phyloP scores from a whole-genome alignment of 2,113 vertebrate genomes.

The Todiramphus saurophagus region DNA sequence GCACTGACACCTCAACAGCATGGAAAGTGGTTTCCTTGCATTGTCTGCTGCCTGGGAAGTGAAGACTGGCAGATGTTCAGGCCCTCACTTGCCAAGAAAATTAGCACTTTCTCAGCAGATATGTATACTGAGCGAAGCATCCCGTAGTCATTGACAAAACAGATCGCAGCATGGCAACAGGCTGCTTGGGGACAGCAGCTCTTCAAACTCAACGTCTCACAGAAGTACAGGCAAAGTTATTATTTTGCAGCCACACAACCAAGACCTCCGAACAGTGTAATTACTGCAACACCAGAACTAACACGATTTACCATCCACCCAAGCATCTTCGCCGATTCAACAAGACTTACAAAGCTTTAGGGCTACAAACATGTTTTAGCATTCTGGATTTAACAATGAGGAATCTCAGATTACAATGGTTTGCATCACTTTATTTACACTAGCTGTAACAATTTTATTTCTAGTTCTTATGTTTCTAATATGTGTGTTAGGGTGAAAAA shows the following conservation, averaged over 20 bases:
- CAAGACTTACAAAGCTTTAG: background rate
- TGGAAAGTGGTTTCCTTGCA: background rate
- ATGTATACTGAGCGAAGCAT: conserved; percentile 1
- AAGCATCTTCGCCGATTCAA: accelerated
- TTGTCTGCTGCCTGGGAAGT: conserved; percentile 2
- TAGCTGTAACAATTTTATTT: background rate
- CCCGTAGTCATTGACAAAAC: conserved; percentile 15
- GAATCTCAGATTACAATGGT: background rate
- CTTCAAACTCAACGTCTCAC: background rate
- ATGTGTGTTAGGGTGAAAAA: background rate
- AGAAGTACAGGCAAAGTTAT: background rate
- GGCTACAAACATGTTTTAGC: accelerated
- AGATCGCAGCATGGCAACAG: background rate
- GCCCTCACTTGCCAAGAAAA: conserved; percentile 48
- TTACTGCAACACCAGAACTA: background rate
- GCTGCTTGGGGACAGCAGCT: background rate
- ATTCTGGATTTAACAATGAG: background rate
- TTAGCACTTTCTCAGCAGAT: conserved; percentile 30
- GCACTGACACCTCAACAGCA: background rate
- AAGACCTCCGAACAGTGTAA: background rate
- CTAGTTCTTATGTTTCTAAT: no score
- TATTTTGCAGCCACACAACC: background rate
- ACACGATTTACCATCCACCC: background rate
- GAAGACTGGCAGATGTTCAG: conserved; percentile 53
- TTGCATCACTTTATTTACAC: background rate